Percentiles rank a stretch among this genome's conserved stretches.
Conservation (phyloP, 2,888 invertebrate genomes). For the Dicranocentrus wangi region DNA sequence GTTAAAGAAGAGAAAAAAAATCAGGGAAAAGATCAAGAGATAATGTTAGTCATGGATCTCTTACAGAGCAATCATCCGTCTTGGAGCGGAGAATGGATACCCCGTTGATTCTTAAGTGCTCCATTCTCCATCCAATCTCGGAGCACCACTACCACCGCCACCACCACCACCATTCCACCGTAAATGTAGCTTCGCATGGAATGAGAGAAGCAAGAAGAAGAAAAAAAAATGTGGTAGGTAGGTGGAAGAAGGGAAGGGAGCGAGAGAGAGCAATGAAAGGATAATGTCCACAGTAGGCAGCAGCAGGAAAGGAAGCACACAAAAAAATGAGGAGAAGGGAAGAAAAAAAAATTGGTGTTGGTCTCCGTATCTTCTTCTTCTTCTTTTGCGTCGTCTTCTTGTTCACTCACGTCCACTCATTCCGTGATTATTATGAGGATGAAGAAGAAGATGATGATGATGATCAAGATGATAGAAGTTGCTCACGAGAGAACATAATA, state of each 20-base stretch:
- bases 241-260: conserved; percentile 34
- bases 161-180: conserved; percentile 36
- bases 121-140: conserved; percentile 56
- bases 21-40: conserved; percentile 62
- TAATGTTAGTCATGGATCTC: conserved; percentile 70
- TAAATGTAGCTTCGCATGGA: neutral
- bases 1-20: conserved; percentile 33
- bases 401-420: conserved; percentile 24
- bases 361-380: neutral
- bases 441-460: conserved; percentile 32
- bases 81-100: conserved; percentile 43
- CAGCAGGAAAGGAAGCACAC: neutral
- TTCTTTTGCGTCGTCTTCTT: neutral
- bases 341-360: too few species aligned
- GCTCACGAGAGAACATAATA: conserved; percentile 62
- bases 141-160: conserved; percentile 24
- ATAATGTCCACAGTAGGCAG: conserved; percentile 56
- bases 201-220: neutral
- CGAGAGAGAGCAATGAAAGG: conserved; percentile 39
- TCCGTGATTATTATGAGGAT: conserved; percentile 52
- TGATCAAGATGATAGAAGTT: conserved; percentile 50
- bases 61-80: conserved; percentile 67
- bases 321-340: too few species aligned
- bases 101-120: conserved; percentile 66
- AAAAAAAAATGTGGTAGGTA: neutral